A percentile compares a stretch with the other conserved stretches of the same genome.
Evolutionary conservation across 2,797 vertebrate genomes (phyloP).

Genomic region (Otolemur crassicaudatus): DNA sequence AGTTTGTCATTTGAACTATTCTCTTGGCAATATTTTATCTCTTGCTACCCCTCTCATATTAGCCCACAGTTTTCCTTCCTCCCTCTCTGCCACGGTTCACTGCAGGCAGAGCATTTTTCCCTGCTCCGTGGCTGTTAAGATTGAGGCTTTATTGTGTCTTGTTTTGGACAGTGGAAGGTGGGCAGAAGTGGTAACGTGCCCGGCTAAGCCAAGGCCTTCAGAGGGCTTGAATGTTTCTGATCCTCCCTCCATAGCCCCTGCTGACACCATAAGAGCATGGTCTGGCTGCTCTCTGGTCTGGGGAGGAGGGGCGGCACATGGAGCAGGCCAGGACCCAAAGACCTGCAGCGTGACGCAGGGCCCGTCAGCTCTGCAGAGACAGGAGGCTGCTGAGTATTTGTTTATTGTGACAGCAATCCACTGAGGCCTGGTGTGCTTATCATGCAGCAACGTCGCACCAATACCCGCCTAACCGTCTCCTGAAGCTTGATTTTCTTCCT

Average conservation of each 20-base stretch:
- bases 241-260: neutral
- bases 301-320: neutral
- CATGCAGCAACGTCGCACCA: neutral
- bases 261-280: neutral
- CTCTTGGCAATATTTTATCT: neutral
- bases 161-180: neutral
- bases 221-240: neutral
- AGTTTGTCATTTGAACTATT: neutral
- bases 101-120: neutral
- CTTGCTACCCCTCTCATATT: neutral
- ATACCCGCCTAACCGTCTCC: neutral
- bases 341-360: neutral
- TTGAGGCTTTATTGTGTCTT: neutral
- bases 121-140: neutral
- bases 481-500: neutral
- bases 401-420: neutral
- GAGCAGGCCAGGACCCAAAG: neutral
- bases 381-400: neutral
- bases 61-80: neutral
- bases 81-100: neutral
- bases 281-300: neutral
- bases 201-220: neutral
- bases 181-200: neutral
- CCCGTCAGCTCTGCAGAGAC: neutral
- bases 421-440: neutral